These are phyloP conservation scores for Vombatus ursinus DNA, from an alignment of 2,113 vertebrate genomes.

Conservation along the genomic window DNA sequence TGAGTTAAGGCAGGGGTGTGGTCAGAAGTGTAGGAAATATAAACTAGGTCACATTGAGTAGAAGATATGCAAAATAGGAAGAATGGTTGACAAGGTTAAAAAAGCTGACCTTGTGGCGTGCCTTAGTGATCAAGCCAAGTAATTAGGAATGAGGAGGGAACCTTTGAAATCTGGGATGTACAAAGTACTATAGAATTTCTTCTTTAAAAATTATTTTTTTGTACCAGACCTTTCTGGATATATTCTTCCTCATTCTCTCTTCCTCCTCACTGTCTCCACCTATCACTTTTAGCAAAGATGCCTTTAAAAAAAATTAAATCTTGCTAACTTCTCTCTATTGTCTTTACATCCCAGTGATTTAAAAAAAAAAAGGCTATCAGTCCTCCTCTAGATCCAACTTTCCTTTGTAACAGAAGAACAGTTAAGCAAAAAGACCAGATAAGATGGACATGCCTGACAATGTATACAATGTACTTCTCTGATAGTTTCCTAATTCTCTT, in stretches of 20 bases:
- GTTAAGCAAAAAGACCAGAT: background rate
- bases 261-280: background rate
- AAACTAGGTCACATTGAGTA: background rate
- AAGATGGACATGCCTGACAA: background rate
- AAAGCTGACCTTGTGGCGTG: background rate
- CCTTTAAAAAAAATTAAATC: background rate
- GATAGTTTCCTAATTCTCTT: background rate
- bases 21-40: background rate
- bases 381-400: background rate
- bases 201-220: background rate
- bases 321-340: background rate
- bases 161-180: background rate
- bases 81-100: background rate
- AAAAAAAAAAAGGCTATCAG: background rate
- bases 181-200: background rate
- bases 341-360: background rate
- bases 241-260: slow-evolving; percentile 18
- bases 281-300: background rate
- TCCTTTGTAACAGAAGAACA: background rate
- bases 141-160: background rate
- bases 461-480: background rate
- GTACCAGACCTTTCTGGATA: background rate
- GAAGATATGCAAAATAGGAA: background rate
- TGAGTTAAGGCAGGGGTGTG: background rate
- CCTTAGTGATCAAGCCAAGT: background rate